Conservation (phyloP, 1,140 invertebrate species). For the Drosophila cardini region DNA sequence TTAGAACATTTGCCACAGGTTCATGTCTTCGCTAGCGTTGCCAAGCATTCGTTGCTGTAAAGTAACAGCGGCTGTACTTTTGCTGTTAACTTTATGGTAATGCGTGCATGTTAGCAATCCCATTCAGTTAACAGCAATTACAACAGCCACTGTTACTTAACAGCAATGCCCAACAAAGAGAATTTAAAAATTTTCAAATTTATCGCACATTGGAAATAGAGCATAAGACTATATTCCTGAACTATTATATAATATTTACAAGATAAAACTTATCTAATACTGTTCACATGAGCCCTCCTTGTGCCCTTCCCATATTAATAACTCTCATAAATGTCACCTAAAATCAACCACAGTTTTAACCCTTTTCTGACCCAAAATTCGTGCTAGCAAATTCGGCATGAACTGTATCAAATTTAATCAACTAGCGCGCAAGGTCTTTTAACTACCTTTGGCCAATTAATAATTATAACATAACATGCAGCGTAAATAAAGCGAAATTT, state of each 20-base stretch:
- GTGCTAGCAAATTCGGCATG: conserved; percentile 31
- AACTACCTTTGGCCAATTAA: conserved; percentile 55
- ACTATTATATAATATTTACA: not conserved
- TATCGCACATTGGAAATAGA: not conserved
- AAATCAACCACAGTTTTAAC: conserved; percentile 60
- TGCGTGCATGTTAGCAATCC: no score
- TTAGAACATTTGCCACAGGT: not conserved
- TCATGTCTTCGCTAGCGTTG: conserved; percentile 16
- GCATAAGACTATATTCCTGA: not conserved
- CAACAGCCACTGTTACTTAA: no score
- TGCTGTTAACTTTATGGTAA: no score
- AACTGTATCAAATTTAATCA: conserved; percentile 81
- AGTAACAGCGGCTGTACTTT: not conserved
- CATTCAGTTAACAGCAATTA: no score
- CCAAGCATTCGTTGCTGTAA: conserved; percentile 12
- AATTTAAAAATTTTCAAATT: no score
- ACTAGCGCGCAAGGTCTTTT: conserved; percentile 51
- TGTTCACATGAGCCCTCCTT: conserved; percentile 1
- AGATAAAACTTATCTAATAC: not conserved
- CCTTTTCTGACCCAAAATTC: conserved; percentile 58
- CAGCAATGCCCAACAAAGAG: no score
- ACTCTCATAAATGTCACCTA: conserved; percentile 62
- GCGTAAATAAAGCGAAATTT: conserved; percentile 80
- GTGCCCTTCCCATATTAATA: conserved; percentile 15
- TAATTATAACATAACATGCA: conserved; percentile 77